Conservation (phyloP, 2,797 vertebrate species). For the Peromyscus aztecus region DNA sequence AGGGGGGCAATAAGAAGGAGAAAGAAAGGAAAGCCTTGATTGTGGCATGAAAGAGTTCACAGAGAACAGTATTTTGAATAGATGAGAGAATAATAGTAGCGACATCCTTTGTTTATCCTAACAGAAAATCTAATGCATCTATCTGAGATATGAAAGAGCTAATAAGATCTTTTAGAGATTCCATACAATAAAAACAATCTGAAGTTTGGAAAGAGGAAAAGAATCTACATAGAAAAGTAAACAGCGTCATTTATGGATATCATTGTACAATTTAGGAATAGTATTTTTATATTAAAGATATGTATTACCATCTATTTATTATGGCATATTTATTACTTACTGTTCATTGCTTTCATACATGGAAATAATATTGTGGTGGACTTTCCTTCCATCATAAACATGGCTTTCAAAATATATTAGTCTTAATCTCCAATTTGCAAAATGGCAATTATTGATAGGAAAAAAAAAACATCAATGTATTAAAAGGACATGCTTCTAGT, state of each 20-base stretch:
- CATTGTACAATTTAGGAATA: neutral
- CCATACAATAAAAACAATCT: neutral
- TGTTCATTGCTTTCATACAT: neutral
- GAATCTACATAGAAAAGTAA: neutral
- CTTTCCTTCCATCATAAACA: no score
- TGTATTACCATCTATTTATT: neutral
- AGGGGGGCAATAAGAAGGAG: neutral
- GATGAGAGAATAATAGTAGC: neutral
- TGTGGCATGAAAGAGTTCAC: neutral
- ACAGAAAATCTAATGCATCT: neutral
- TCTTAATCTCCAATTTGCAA: neutral
- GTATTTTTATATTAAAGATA: neutral
- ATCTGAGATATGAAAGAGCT: neutral
- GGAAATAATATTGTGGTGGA: neutral
- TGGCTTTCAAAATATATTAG: neutral
- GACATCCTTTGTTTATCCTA: neutral
- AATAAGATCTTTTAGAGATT: neutral
- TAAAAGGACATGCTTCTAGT: neutral
- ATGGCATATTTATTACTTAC: neutral
- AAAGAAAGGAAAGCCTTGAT: neutral
- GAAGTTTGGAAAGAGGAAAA: neutral
- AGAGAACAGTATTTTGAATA: neutral
- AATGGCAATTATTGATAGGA: neutral
- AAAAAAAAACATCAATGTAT: neutral
- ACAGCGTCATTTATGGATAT: neutral